Evolutionary conservation across 1,140 invertebrate species (phyloP).

Genomic region (Antheraea mylitta): DNA sequence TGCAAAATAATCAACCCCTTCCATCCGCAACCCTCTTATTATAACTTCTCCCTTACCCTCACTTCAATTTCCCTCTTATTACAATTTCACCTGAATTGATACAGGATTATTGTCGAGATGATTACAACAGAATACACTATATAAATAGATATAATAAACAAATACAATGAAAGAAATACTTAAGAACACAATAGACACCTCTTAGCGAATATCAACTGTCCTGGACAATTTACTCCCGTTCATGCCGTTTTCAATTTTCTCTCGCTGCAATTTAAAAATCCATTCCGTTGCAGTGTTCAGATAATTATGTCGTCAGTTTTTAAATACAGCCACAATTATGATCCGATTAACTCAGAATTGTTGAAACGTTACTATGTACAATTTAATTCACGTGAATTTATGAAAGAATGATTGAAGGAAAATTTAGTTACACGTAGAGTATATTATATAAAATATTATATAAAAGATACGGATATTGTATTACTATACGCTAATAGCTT

Average conservation of each 20-base stretch:
- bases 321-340: not conserved
- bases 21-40: too few relatives aligned
- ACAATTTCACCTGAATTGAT: too few relatives aligned
- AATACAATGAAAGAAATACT: too few relatives aligned
- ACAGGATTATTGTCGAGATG: too few relatives aligned
- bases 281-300: not conserved
- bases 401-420: not conserved
- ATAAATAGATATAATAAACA: not conserved
- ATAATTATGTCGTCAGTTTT: constrained; percentile 1
- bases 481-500: too few relatives aligned
- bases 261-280: not conserved
- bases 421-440: too few relatives aligned
- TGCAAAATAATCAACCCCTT: too few relatives aligned
- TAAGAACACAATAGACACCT: not conserved
- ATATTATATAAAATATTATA: too few relatives aligned
- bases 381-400: not conserved
- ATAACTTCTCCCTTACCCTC: too few relatives aligned
- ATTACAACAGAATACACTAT: not conserved
- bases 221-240: not conserved
- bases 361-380: not conserved
- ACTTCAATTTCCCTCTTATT: too few relatives aligned
- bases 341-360: not conserved
- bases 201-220: not conserved
- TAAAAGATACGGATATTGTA: too few relatives aligned
- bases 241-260: not conserved